Evolutionary conservation across 1,140 invertebrate genomes (phyloP).

Genomic region (Drosophila lini): DNA sequence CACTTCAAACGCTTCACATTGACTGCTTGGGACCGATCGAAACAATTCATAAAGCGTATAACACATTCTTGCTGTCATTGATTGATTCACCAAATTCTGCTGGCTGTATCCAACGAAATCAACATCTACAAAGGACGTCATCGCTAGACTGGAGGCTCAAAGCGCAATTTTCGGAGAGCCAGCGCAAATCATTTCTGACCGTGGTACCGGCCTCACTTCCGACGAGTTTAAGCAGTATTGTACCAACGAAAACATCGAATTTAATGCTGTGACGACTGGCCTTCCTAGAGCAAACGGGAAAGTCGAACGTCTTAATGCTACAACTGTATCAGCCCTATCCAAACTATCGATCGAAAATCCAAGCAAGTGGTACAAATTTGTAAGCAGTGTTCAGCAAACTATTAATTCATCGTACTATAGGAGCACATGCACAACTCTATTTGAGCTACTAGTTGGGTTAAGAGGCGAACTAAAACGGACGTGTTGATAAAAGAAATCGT

Average conservation of each 20-base stretch:
- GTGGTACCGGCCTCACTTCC: neutral
- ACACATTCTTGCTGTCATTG: conserved; percentile 10
- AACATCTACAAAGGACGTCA: neutral
- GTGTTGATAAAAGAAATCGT: neutral
- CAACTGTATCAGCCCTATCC: conserved; percentile 3
- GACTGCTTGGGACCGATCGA: neutral
- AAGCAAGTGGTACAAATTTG: conserved; percentile 11
- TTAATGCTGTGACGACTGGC: neutral
- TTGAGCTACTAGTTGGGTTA: neutral
- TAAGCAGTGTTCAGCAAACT: neutral
- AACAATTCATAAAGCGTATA: neutral
- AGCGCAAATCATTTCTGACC: neutral
- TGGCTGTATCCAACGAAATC: neutral
- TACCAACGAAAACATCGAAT: neutral
- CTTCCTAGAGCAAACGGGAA: conserved; percentile 3
- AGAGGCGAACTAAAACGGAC: neutral
- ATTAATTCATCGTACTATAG: neutral
- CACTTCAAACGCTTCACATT: neutral
- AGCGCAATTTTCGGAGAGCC: neutral
- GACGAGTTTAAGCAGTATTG: neutral
- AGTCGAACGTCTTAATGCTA: conserved; percentile 2
- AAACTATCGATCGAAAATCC: conserved; percentile 4
- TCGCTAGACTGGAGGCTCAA: neutral
- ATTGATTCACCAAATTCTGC: neutral
- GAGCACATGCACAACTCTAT: neutral